Base-by-base conservation (phyloP, 92 coral and sea anemone species). In the Palythoa caribaeorum region DNA sequence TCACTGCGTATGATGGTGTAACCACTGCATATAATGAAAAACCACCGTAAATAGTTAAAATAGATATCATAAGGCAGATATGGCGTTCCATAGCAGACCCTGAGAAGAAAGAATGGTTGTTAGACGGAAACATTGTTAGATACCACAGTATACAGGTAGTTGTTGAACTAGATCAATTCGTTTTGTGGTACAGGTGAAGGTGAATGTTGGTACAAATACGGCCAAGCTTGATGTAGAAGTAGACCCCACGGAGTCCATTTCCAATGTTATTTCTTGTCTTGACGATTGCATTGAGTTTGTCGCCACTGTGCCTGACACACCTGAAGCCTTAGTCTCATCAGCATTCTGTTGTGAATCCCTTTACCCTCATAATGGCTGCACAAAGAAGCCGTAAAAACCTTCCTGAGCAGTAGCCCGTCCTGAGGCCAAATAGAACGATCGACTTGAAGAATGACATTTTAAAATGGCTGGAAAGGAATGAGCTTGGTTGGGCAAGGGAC, bases 401-500 rank as follows among this genome's bases (percentile, higher is more conserved):
- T 38, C 88, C 85, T 16, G 19, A 37, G 12, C 90, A 50, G 71
- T 87, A 70, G 71, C 79, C 89, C 59, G 91, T 77, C 69, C 51
- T 79, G 36, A 84, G 69, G 81, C 71, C 53, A 73, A 90, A 85
- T 35, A 54, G 75, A 66, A 91, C 83, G 87, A 76, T 88, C 38
- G 86, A 79, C 52, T 84, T 91, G 38, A 88, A 91, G 89, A 91
- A 88, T 65, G 89, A 91, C 68, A 88, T 91, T 37, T 84, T 91
- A 79, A 84, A 80, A 83, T 88, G 94, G 94, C 87, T 88, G 83
- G 91, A 77, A 79, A 83, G 19, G 83, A 91, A 91, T 62, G 91
- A 88, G 91, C 87, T 91, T 71, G 91, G 94, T 50, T 90, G 92
- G 94, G 76, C 72, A 77, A 83, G 70, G 35, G 90, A 87, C 83